A percentile compares a stretch with the other conserved stretches of the same genome.
Conservation (phyloP, 2,888 invertebrate species). For the Pseudolycoriella hygida region DNA sequence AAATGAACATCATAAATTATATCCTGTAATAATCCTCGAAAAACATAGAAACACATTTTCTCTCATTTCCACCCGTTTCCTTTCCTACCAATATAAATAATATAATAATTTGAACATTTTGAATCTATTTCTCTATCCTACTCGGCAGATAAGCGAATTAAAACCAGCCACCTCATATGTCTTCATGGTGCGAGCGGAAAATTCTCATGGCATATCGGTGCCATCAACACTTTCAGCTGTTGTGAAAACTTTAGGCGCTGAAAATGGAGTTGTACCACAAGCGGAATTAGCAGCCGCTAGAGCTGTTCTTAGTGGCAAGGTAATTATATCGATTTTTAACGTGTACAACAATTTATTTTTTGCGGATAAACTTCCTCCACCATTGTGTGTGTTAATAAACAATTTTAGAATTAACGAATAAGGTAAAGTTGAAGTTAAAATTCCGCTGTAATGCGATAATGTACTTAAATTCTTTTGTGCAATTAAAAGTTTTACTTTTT, state of each 20-base stretch:
- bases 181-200: conserved; percentile 73
- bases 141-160: conserved; percentile 38
- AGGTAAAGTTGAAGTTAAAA: too few species aligned
- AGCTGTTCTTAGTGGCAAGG: conserved; percentile 27
- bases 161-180: conserved; percentile 68
- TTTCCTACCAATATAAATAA: background rate
- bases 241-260: conserved; percentile 39
- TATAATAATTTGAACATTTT: background rate
- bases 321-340: conserved; percentile 13
- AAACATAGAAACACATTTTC: background rate
- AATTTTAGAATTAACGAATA: too few species aligned
- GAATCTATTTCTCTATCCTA: background rate
- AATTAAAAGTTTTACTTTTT: too few species aligned
- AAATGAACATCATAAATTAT: conserved; percentile 12
- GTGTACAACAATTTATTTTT: background rate
- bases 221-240: conserved; percentile 60
- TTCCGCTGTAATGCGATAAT: too few species aligned
- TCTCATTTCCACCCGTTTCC: conserved; percentile 1
- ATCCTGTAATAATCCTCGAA: background rate
- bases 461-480: too few species aligned
- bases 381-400: too few species aligned
- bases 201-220: conserved; percentile 64
- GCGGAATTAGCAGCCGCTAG: conserved; percentile 27
- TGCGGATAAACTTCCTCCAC: too few species aligned
- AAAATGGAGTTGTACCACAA: conserved; percentile 25